phyloP scores from a whole-genome alignment of 2,888 invertebrate species.

The Ceramica pisi region DNA sequence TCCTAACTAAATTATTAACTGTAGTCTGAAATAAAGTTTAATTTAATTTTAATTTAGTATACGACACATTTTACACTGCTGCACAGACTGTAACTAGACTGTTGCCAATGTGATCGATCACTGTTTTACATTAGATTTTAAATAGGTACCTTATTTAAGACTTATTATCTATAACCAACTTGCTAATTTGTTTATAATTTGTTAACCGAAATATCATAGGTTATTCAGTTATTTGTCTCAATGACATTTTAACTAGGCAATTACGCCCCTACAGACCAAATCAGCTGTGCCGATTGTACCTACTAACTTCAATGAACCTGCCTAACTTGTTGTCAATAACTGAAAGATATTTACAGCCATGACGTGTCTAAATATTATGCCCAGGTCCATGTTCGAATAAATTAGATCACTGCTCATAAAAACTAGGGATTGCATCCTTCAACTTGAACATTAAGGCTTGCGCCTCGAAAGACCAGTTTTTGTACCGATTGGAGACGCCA shows the following conservation, averaged over 20 bases:
- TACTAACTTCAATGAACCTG: conserved; percentile 29
- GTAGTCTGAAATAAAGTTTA: too few species aligned
- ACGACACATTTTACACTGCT: fast-evolving
- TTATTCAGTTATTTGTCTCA: conserved; percentile 14
- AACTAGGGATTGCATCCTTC: conserved; percentile 60
- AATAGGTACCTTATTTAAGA: too few species aligned
- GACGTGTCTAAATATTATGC: conserved; percentile 44
- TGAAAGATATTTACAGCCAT: conserved; percentile 48
- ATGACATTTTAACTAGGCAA: conserved; percentile 37
- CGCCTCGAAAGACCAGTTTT: conserved; percentile 50
- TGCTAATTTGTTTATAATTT: conserved; percentile 6
- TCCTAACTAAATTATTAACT: too few species aligned
- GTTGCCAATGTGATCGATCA: too few species aligned
- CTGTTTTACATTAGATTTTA: too few species aligned
- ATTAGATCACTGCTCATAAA: conserved; percentile 59
- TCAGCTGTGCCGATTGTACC: conserved; percentile 4
- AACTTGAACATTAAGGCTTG: conserved; percentile 45
- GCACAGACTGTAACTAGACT: too few species aligned
- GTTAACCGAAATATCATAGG: conserved; percentile 5
- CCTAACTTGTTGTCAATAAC: conserved; percentile 40
- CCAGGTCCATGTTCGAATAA: conserved; percentile 54
- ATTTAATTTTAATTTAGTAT: too few species aligned
- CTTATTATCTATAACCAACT: too few species aligned
- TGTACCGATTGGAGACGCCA: conserved; percentile 47
- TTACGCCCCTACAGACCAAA: conserved; percentile 20